Evolutionary conservation across 2,113 vertebrate genomes (phyloP), one percentile per base, ranked within the genome.

Genomic region (Pipra filicauda): DNA sequence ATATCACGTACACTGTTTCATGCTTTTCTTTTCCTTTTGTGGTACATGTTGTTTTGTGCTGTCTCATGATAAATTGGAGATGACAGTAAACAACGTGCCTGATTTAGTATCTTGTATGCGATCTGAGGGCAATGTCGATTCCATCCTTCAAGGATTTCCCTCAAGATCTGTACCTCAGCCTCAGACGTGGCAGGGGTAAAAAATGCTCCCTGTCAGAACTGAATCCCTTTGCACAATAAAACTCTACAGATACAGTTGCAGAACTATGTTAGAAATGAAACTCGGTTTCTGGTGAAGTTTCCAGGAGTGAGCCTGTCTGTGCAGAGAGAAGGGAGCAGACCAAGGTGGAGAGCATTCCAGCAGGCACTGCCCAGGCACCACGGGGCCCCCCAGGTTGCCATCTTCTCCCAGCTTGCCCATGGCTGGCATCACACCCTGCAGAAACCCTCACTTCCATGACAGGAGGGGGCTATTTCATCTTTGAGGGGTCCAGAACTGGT

Each of bases 1-100:
- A 5, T 58, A 59, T 67, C 52, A 41, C 6, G 0, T 16, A 5
- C 41, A 21, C 9, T 37, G 39, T 30, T 78, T 52, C 37, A 3
- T 54, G 44, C 57, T 79, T 92, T 80, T 8, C 18, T 44, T 83
- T 80, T 43, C 51, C 51, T 70, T 89, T 66, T 19, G 23, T 83
- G 81, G 27, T 58, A 28, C 4, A 0, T 2, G 11, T 58, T 82
- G 41, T 89, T 74, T 93, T 85, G 71, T 12, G 5, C 84, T 65
- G 52, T 72, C 80, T 89, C 93, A 79, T 59, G 52, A 69, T 91
- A 91, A 94, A 89, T 94, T 62, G 74, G 81, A 94, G 70, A 20
- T 91, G 91, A 96, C 94, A 93, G 81, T 91, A 91, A 97, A 94
- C 89, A 96, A 70, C 0, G 14, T 85, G 78, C 46, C 74, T 96